These are phyloP conservation scores for Eumaeus atala DNA, from an alignment of 1,140 invertebrate species.

Conservation along the genomic window DNA sequence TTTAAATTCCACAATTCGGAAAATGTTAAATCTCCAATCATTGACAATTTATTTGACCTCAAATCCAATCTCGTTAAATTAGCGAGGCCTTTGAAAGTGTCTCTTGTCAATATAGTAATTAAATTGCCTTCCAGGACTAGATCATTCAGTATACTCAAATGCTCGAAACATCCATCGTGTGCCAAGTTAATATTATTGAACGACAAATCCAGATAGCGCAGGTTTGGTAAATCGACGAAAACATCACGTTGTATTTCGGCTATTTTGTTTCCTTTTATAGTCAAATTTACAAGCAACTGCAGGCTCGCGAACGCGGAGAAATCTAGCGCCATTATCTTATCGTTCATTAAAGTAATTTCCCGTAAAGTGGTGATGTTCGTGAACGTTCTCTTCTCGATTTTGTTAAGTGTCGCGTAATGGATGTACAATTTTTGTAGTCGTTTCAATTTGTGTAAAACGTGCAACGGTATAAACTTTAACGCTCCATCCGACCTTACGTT, in stretches of 20 bases:
- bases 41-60: slow-evolving; percentile 80
- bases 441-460: slow-evolving; percentile 78
- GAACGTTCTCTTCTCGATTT: slow-evolving; percentile 81
- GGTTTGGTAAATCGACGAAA: slow-evolving; percentile 81
- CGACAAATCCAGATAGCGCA: slow-evolving; percentile 80
- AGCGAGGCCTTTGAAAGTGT: slow-evolving; percentile 81
- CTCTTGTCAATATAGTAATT: slow-evolving; percentile 79
- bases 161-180: slow-evolving; percentile 82
- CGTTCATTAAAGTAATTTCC: slow-evolving; percentile 80
- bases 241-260: slow-evolving; percentile 82
- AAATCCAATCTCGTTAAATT: slow-evolving; percentile 81
- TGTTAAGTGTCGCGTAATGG: slow-evolving; percentile 80
- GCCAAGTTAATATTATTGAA: slow-evolving; percentile 82
- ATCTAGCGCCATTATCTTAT: slow-evolving; percentile 80
- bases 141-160: slow-evolving; percentile 79
- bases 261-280: slow-evolving; percentile 83
- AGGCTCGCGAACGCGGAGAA: slow-evolving; percentile 82
- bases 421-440: slow-evolving; percentile 80
- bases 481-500: slow-evolving; percentile 79
- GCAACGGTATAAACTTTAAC: slow-evolving; percentile 81
- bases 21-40: slow-evolving; percentile 84
- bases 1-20: slow-evolving; percentile 82
- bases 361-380: slow-evolving; percentile 79
- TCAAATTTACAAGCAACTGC: slow-evolving; percentile 77
- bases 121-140: slow-evolving; percentile 82